These are phyloP conservation scores for Pseudococcus jackbeardsleyi DNA, from an alignment of 2,888 invertebrate genomes.

Conservation along the genomic window DNA sequence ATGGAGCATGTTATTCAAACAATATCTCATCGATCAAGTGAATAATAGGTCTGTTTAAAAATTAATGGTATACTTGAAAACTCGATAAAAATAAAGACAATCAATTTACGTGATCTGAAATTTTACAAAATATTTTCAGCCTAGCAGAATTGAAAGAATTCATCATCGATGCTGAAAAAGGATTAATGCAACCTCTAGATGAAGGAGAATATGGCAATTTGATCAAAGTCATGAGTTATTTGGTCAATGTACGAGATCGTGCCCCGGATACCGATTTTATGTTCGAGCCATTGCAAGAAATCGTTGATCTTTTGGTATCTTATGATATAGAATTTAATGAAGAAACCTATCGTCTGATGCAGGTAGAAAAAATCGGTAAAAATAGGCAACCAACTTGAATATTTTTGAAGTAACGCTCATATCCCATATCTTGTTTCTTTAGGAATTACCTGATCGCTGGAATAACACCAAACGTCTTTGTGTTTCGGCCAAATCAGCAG, in stretches of 20 bases:
- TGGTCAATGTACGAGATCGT: constrained; percentile 83
- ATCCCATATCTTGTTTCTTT: constrained; percentile 67
- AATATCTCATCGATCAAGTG: constrained; percentile 86
- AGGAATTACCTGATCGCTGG: constrained; percentile 91
- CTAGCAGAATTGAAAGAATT: constrained; percentile 84
- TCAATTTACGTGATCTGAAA: neutral
- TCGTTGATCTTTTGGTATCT: constrained; percentile 84
- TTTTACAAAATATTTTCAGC: constrained; percentile 71
- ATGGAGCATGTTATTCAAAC: constrained; percentile 90
- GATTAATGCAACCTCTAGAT: constrained; percentile 79
- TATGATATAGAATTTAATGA: constrained; percentile 92
- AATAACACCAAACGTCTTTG: constrained; percentile 85
- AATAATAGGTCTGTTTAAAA: constrained; percentile 75
- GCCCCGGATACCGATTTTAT: constrained; percentile 85
- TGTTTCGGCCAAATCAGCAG: constrained; percentile 85
- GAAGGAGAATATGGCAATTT: constrained; percentile 91
- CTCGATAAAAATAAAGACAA: neutral
- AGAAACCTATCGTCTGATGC: constrained; percentile 78
- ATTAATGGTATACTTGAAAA: constrained; percentile 40
- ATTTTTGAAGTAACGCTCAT: neutral
- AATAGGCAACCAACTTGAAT: constrained; percentile 69
- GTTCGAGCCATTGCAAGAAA: constrained; percentile 90
- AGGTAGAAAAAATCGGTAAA: constrained; percentile 75
- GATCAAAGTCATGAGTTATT: constrained; percentile 84
- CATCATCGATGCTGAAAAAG: constrained; percentile 80